Evolutionary conservation across 2,888 invertebrate species (phyloP), one percentile per base, ranked within the genome.

Genomic region (Prosopocoilus inquinatus): DNA sequence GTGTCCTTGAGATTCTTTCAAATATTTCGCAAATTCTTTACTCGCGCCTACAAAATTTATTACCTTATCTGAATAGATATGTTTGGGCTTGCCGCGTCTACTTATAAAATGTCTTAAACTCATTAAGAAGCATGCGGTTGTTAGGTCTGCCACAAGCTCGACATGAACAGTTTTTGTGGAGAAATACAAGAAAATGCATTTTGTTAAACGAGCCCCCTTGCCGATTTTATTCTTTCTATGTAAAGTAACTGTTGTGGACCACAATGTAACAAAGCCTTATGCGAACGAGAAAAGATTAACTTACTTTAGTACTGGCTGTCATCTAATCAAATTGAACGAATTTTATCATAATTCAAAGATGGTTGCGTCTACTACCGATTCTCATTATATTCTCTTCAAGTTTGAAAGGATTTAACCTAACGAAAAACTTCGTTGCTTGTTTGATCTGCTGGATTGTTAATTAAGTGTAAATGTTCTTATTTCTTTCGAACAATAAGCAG

Each of bases 41-140:
- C 64, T 59, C 2, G 71, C 69, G 2, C 70, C 73, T 0, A 68
- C 56, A 50, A 72, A 72, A 47, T 70, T 73, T 0, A 64, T 66
- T 0, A 67, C 70, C 46, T 69, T 69, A 47, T 74, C 72, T 4
- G 66, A 67, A 43, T 62, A 65, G 0, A 75, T 60, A 5, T 65
- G 51, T 2, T 13, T 13, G 3, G 63, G 58, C 13, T 51, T 46
- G 0, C 72, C 72, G 15, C 72, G 44, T 44, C 70, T 47, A 9
- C 66, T 52, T 3, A 70, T 63, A 34, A 74, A 73, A 8, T 71
- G 60, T n/a, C 59, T 47, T 1, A 73, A 47, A 0, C 70, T 66
- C 0, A 65, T 67, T 1, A 74, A 15, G 50, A 73, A 73, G 0
- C 62, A 60, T 8, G 68, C 67, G 0, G 71, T n/a, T 67, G 68